Evolutionary conservation across 2,113 vertebrate species (phyloP).

Genomic region (Tetraodon nigroviridis): DNA sequence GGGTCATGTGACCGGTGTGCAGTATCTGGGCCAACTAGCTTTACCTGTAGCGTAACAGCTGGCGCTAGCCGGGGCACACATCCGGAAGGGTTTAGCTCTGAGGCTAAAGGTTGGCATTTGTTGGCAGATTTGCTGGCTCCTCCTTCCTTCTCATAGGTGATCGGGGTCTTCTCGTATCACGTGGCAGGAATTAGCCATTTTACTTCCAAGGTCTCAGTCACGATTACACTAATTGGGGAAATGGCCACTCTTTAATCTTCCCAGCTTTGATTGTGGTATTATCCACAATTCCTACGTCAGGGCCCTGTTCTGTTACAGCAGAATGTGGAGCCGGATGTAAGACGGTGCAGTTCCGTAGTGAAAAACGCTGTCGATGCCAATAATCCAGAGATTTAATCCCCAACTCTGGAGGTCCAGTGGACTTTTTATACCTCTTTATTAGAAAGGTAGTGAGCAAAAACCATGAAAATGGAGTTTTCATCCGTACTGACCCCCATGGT

Average conservation of each 20-base stretch:
- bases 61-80: conserved; percentile 50
- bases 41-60: conserved; percentile 32
- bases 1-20: conserved; percentile 46
- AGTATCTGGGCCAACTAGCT: conserved; percentile 28
- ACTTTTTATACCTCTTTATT: conserved; percentile 1
- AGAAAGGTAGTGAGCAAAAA: too few species aligned
- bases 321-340: not conserved
- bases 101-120: conserved; percentile 26
- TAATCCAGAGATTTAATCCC: not conserved
- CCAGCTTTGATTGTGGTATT: conserved; percentile 44
- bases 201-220: conserved; percentile 24
- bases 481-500: too few species aligned
- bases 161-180: conserved; percentile 37
- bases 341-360: not conserved
- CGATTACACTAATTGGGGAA: conserved; percentile 34
- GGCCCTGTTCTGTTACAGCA: not conserved
- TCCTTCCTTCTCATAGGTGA: conserved; percentile 16
- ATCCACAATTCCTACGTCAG: conserved; percentile 7
- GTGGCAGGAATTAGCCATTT: conserved; percentile 48
- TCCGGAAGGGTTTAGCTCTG: conserved; percentile 52
- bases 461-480: too few species aligned
- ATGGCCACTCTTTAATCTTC: conserved; percentile 31
- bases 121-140: conserved; percentile 4
- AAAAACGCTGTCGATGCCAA: conserved; percentile 14
- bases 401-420: not conserved